Conservation (phyloP, 1,140 invertebrate genomes). For the Bombus superbus region DNA sequence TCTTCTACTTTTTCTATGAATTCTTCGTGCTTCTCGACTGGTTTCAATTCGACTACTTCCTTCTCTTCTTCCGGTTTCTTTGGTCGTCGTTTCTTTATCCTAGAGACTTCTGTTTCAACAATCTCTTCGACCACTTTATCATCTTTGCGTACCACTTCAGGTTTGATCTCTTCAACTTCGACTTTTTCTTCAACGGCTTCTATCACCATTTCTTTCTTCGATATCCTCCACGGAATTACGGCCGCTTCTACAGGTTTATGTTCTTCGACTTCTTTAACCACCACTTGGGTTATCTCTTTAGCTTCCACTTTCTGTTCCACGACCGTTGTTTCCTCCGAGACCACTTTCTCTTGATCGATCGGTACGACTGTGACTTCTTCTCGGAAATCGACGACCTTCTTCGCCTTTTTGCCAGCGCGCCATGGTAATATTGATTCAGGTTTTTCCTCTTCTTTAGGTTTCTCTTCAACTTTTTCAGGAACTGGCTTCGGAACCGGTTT, state of each 20-base stretch:
- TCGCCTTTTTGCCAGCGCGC: constrained; percentile 60
- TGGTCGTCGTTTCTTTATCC: constrained; percentile 43
- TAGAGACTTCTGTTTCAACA: constrained; percentile 42
- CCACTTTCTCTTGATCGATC: constrained; percentile 72
- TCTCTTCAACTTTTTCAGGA: constrained; percentile 39
- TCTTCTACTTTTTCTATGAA: constrained; percentile 24
- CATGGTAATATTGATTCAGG: constrained; percentile 55
- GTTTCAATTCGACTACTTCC: constrained; percentile 28
- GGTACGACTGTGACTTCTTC: constrained; percentile 77
- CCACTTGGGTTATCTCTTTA: constrained; percentile 59
- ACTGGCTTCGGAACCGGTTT: constrained; percentile 50
- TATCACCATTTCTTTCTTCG: constrained; percentile 35
- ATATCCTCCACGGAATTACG: constrained; percentile 62
- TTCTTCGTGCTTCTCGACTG: constrained; percentile 20
- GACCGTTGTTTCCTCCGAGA: constrained; percentile 45
- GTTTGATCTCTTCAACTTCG: constrained; percentile 33
- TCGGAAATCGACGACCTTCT: constrained; percentile 75
- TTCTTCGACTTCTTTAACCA: constrained; percentile 63
- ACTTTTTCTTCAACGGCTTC: constrained; percentile 10
- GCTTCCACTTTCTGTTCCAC: constrained; percentile 42
- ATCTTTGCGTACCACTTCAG: constrained; percentile 24
- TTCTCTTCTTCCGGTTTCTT: constrained; percentile 36
- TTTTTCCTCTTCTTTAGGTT: constrained; percentile 41
- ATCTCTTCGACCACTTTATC: constrained; percentile 38
- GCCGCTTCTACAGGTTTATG: constrained; percentile 59